Percentiles rank a stretch among this genome's conserved stretches.
Evolutionary conservation across 2,888 invertebrate species (phyloP).

Genomic region (Helleia helle): DNA sequence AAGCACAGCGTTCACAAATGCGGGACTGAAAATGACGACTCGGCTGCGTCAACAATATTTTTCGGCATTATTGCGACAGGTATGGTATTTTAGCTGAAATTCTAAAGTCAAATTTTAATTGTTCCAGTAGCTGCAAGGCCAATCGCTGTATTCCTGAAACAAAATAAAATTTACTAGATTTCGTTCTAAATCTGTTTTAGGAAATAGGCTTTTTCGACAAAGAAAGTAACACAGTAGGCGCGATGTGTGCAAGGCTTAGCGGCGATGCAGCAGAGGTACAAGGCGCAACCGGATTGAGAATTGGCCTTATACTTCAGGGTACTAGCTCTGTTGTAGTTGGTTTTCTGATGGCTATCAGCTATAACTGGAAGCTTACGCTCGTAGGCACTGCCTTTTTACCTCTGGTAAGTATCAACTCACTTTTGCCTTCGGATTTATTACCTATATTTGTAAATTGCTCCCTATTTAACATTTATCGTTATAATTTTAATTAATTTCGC

Average conservation of each 20-base stretch:
- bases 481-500: too few species aligned
- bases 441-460: background rate
- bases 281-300: constrained; percentile 75
- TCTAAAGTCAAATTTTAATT: background rate
- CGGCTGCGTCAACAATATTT: constrained; percentile 70
- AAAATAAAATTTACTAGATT: background rate
- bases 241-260: constrained; percentile 76
- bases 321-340: constrained; percentile 75
- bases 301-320: constrained; percentile 76
- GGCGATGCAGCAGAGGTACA: constrained; percentile 78
- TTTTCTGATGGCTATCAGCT: constrained; percentile 70
- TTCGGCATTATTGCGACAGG: constrained; percentile 72
- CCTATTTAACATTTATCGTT: background rate
- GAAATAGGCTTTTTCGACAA: constrained; percentile 79
- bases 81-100: constrained; percentile 16
- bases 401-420: constrained; percentile 47
- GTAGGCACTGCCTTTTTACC: constrained; percentile 76
- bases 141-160: background rate
- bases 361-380: constrained; percentile 76
- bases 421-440: too few species aligned
- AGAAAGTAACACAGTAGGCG: constrained; percentile 75
- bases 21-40: constrained; percentile 84
- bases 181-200: constrained; percentile 24
- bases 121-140: too few species aligned
- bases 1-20: constrained; percentile 81